phyloP scores from a whole-genome alignment of 2,113 vertebrate species.

The Mungos mungo region DNA sequence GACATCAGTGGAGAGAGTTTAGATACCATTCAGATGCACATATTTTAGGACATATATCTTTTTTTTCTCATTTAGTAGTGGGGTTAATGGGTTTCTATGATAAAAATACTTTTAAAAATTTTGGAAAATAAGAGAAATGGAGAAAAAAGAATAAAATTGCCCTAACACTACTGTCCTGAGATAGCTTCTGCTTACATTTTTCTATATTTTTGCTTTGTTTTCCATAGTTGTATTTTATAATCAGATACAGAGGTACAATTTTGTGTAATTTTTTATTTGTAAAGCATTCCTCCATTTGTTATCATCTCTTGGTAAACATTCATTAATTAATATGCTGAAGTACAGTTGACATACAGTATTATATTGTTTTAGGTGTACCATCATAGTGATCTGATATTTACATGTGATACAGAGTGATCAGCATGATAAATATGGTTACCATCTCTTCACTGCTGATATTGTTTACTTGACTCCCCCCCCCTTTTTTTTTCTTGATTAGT shows the following conservation, averaged over 20 bases:
- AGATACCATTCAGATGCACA: background rate
- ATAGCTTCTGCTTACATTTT: constrained; percentile 51
- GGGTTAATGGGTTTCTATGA: background rate
- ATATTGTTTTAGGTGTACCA: background rate
- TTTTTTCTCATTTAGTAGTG: constrained; percentile 8
- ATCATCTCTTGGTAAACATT: constrained; percentile 63
- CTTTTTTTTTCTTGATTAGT: background rate
- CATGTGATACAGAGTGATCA: background rate
- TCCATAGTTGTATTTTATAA: constrained; percentile 37
- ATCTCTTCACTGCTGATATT: background rate
- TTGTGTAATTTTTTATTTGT: constrained; percentile 58
- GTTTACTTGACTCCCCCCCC: background rate
- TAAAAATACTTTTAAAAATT: constrained; percentile 48
- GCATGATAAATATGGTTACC: background rate
- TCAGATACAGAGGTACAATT: constrained; percentile 52
- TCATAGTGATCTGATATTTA: background rate
- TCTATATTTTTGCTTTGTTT: constrained; percentile 43
- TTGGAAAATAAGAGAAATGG: constrained; percentile 24
- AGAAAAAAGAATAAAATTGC: background rate
- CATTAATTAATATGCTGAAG: background rate
- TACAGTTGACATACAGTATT: background rate
- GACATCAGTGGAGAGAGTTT: background rate
- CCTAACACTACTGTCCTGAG: background rate
- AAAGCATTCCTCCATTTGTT: constrained; percentile 55
- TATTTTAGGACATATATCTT: background rate